Conservation (phyloP, 1,140 invertebrate genomes). For the Caenorhabditis remanei region DNA sequence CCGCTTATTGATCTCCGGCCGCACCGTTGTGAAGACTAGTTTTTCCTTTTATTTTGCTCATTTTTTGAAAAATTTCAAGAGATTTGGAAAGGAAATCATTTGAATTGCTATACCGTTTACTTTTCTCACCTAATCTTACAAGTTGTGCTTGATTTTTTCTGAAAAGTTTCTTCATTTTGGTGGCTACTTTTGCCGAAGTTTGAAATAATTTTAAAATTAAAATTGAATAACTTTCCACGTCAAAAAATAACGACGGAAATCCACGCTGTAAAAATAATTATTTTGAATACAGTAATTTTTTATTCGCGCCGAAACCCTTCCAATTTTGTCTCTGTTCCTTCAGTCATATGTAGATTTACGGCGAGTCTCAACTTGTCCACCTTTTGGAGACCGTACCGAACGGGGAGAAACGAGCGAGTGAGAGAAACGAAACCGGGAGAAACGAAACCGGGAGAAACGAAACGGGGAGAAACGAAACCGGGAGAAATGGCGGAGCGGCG, state of each 20-base stretch:
- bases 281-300: not conserved
- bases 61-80: not conserved
- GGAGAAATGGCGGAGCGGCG: too few species aligned
- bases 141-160: not conserved
- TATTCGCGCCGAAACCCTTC: not conserved
- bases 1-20: constrained; percentile 35
- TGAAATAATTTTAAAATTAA: not conserved
- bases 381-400: too few species aligned
- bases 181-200: not conserved
- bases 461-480: too few species aligned
- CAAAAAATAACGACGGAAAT: too few species aligned
- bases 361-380: not conserved
- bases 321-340: not conserved
- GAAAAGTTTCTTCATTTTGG: constrained; percentile 1
- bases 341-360: too few species aligned
- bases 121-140: constrained; percentile 6
- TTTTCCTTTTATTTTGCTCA: constrained; percentile 40
- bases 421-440: too few species aligned
- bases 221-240: not conserved
- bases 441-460: too few species aligned
- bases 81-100: not conserved
- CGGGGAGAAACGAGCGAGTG: too few species aligned
- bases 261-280: too few species aligned
- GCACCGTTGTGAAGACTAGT: not conserved
- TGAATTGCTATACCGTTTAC: not conserved